Base-by-base conservation (phyloP, 2,888 invertebrate genomes). In the Molorchus minor region DNA sequence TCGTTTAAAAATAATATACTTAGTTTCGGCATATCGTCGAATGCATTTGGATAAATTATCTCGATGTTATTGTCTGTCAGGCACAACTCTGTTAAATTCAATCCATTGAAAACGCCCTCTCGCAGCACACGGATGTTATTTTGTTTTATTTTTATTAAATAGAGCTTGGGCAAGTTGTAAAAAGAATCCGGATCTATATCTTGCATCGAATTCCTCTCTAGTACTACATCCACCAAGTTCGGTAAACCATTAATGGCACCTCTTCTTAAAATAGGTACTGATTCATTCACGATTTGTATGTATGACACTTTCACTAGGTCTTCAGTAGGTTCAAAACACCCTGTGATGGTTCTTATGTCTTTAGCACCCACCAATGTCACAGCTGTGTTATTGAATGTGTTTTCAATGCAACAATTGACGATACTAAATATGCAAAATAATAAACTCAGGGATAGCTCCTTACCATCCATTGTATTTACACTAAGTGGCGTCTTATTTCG, bases 221-320 rank as follows among this genome's bases (percentile, higher is more conserved):
- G 59, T 8, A 71, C 63, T 3, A 75, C 64, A 12, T 72, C 71
- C 1, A 71, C 67, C n/a, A 78, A 59, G 29, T 76, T 71, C 1
- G 71, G 72, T 19, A 78, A 60, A 47, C 76, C 71, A 44, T 69
- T 63, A 25, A 78, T 73, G 3, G 78, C 74, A 12, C 71, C 72
- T 58, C 65, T 65, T 56, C 70, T 71, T 16, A 78, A 58, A n/a
- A 75, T 64, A 5, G 75, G 76, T 16, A 78, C 70, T 5, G 68
- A 68, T 60, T 76, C 72, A 47, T 76, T 72, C n/a, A 75, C 67
- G 8, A 78, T 72, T 56, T 77, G 76, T 10, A 78, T 71, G 44
- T 71, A 73, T 1, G 75, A 73, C 3, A 74, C 74, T 62, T 73
- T 74, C 41, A 75, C 67, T 15, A 78, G 52, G 5, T 68, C 61